A percentile compares a stretch with the other conserved stretches of the same genome.
These are phyloP conservation scores for Stichodactyla mertensii DNA, from an alignment of 64 coral and sea anemone species.

Conservation along the genomic window DNA sequence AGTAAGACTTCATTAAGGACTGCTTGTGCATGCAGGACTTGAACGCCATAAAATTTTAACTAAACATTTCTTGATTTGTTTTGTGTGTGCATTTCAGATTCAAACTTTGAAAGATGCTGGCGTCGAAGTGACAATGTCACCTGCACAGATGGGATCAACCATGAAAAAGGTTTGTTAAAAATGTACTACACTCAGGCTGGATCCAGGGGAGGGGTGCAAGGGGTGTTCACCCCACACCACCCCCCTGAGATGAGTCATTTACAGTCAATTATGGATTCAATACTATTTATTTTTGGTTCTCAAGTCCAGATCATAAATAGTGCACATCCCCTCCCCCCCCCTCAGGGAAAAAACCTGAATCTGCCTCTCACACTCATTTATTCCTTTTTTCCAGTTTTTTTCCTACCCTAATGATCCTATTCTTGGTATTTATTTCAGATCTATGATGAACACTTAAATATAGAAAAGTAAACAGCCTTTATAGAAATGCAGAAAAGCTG, in stretches of 20 bases:
- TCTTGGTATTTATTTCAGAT: not conserved
- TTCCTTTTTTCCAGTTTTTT: too few relatives aligned
- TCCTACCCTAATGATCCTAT: too few relatives aligned
- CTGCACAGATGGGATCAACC: constrained; percentile 82
- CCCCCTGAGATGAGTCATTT: too few relatives aligned
- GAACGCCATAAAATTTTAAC: not conserved
- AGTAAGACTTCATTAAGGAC: constrained; percentile 25
- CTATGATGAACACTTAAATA: constrained; percentile 3
- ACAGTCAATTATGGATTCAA: too few relatives aligned
- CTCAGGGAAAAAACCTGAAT: too few relatives aligned
- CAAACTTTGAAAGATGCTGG: constrained; percentile 81
- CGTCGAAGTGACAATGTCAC: constrained; percentile 69
- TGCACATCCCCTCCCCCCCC: too few relatives aligned
- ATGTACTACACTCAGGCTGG: too few relatives aligned
- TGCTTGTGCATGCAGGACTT: not conserved
- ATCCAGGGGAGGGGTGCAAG: too few relatives aligned
- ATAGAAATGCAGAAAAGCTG: not conserved
- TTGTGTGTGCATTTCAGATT: constrained; percentile 43
- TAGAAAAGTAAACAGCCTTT: not conserved
- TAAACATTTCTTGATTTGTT: not conserved
- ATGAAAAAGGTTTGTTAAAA: constrained; percentile 56
- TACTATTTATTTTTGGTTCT: too few relatives aligned
- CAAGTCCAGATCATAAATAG: too few relatives aligned
- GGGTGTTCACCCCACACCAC: too few relatives aligned
- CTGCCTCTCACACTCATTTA: too few relatives aligned